Percentiles rank a stretch among this genome's conserved stretches.
Evolutionary conservation across 2,888 invertebrate genomes (phyloP).

Genomic region (Nephrotoma flavescens): DNA sequence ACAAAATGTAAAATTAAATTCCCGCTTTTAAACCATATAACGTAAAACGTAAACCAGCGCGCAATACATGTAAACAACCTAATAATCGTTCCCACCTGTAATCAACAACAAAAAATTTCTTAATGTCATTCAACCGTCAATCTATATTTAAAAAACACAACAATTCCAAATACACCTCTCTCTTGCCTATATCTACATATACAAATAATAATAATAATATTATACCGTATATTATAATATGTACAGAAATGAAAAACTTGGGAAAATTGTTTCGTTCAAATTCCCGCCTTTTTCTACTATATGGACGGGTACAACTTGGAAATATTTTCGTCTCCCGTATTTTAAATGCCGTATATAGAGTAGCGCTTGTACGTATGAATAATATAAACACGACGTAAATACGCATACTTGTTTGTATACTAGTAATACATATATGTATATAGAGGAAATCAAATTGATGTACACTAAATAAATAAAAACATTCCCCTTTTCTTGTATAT

Average conservation of each 20-base stretch:
- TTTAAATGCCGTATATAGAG: not conserved
- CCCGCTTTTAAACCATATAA: not conserved
- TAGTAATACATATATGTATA: not conserved
- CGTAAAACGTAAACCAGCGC: not conserved
- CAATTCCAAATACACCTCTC: not conserved
- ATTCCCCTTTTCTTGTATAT: not conserved
- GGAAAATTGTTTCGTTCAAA: not conserved
- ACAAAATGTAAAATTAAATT: not conserved
- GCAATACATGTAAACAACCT: not conserved
- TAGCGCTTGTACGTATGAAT: not conserved
- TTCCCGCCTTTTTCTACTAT: not conserved
- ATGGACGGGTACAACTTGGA: not conserved
- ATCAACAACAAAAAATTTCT: not conserved
- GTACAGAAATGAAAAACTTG: not conserved
- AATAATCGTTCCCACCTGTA: not conserved
- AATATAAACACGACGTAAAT: not conserved
- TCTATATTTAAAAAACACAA: not conserved
- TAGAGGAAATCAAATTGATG: not conserved
- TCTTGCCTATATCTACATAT: not conserved
- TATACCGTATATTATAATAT: not conserved
- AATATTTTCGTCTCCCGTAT: not conserved
- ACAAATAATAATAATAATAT: not conserved
- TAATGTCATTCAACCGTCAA: not conserved
- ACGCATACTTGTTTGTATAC: not conserved
- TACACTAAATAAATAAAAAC: not conserved